Evolutionary conservation across 2,113 vertebrate genomes (phyloP).

Genomic region (Acinonyx jubatus): DNA sequence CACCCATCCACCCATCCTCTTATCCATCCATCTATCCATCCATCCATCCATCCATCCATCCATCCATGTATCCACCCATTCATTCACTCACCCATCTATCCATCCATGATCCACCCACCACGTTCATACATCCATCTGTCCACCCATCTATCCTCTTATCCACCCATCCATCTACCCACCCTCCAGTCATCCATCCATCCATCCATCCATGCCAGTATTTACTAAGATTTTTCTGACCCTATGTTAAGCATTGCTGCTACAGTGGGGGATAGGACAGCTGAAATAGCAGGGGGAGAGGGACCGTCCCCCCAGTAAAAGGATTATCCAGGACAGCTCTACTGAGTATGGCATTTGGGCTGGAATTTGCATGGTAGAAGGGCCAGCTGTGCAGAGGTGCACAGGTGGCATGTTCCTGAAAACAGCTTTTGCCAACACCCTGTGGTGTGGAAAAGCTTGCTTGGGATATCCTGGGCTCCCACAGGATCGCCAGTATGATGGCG

Average conservation of each 20-base stretch:
- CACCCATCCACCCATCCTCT: neutral
- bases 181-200: rapidly evolving
- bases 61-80: neutral
- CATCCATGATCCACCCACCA: neutral
- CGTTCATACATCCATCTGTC: no score
- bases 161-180: neutral
- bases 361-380: rapidly evolving
- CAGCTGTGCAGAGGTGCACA: rapidly evolving
- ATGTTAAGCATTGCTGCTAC: neutral
- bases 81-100: neutral
- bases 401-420: neutral
- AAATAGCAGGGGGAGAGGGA: neutral
- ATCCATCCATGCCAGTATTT: neutral
- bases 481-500: rapidly evolving
- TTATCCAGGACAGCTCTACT: neutral
- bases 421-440: neutral
- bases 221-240: neutral
- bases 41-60: neutral
- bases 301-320: rapidly evolving
- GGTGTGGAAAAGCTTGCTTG: neutral
- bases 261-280: neutral
- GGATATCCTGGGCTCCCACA: neutral
- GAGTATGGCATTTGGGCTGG: no score
- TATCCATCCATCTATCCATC: neutral
- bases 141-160: rapidly evolving